These are phyloP conservation scores for Augochlorella aurata DNA, from an alignment of 2,888 invertebrate genomes.

Conservation along the genomic window DNA sequence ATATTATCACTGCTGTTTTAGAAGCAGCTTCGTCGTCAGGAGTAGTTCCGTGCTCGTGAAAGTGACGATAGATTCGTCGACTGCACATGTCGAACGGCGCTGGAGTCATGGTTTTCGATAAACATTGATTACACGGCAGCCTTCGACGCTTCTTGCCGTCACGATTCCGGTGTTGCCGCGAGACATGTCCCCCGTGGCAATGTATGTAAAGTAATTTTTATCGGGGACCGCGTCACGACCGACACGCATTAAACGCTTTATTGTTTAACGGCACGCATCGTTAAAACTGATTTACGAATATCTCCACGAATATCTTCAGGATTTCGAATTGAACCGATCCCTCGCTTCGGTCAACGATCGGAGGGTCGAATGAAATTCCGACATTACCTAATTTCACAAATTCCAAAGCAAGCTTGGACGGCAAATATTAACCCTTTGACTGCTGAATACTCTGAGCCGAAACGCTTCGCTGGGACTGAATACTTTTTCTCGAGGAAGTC, in stretches of 20 bases:
- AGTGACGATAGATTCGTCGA: no score
- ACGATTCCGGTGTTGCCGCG: background rate
- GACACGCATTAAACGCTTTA: background rate
- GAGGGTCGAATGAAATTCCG: background rate
- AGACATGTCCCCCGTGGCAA: background rate
- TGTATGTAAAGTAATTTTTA: background rate
- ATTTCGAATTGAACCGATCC: background rate
- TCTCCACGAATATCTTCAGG: background rate
- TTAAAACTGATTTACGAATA: conserved; percentile 6
- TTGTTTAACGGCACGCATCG: background rate
- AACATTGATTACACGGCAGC: background rate
- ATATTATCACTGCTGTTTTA: no score
- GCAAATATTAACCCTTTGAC: no score
- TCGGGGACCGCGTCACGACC: background rate
- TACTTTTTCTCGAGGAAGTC: no score
- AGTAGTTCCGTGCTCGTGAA: no score
- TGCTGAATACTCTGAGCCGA: no score
- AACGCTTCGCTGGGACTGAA: no score
- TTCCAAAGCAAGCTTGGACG: no score
- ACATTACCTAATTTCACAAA: background rate
- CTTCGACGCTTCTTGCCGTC: background rate
- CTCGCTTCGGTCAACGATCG: background rate
- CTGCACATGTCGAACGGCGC: no score
- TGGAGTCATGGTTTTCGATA: background rate
- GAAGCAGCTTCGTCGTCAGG: no score